Evolutionary conservation across 2,797 vertebrate species (phyloP), one percentile per base, ranked within the genome.

Genomic region (Bucorvus abyssinicus): DNA sequence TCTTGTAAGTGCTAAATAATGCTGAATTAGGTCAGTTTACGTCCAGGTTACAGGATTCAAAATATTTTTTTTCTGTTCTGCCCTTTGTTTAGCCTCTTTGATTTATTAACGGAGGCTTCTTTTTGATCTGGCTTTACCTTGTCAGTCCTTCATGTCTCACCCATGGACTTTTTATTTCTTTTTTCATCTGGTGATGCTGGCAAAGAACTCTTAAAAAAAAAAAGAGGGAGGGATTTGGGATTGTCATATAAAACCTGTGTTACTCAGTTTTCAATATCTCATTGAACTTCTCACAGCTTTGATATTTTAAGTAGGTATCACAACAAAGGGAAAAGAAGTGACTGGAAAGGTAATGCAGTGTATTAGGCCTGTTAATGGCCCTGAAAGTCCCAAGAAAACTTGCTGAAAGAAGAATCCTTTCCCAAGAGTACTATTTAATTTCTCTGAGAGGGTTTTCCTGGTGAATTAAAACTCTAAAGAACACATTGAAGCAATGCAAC

Each of bases 191-290:
- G 97, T 64, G 70, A 98, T 97, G 96, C 97, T 97, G 98, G 98
- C 96, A 97, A 97, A 94, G 95, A 97, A 94, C 95, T 95, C 61
- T 27, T 93, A 40, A 52, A 38, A 70, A 71, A 84, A 91, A 57
- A 90, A 70, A 65, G 94, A 97, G 95, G 97, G 98, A 97, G 94
- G 96, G 97, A 94, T 95, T 97, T 97, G 95, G 91, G 96, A 96
- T 97, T 98, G 98, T 98, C 98, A 98, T 98, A 98, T 98, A 98
- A 98, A 98, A 98, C 98, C 98, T 96, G 97, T 96, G 96, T 98
- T 98, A 98, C 98, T 99, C 98, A 98, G 98, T 98, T 99, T 99
- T 99, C 98, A 98, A 98, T 98, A 98, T 98, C 98, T 98, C 98
- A 98, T 98, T 98, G 98, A 98, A 97, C 97, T 97, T 97, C 98